Base-by-base conservation (phyloP, 1,140 invertebrate genomes). In the Helicoverpa armigera region DNA sequence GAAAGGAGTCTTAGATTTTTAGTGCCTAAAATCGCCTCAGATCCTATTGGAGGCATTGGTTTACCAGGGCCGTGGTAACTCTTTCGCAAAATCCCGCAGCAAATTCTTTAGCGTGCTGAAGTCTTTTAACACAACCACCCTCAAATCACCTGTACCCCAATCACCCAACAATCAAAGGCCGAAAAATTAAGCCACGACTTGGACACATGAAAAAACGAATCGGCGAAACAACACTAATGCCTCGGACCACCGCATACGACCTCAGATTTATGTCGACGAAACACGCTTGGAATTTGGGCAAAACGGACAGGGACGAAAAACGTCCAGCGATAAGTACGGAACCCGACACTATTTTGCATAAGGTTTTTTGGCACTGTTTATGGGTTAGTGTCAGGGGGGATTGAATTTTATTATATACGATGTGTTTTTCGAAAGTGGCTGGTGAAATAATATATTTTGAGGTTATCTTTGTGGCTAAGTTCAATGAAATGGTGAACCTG, bases 341-440 rank as follows among this genome's bases (percentile, higher is more conserved):
- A 74, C 63, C 76, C 76, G 65, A 50, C 65, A 69, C 51, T 79
- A 70, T 53, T 79, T 79, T 79, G 65, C 76, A 79, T 79, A 79
- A 79, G 76, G 65, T 79, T 79, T 79, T 79, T 70, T 56, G 54
- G 53, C 63, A 58, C 76, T 70, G 63, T 79, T 79, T 79, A 79
- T 79, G 65, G 76, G 76, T 79, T 50, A 48, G n/a, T 79, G 76
- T 79, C 76, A 79, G 61, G 29, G 12, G 31, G 65, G 53, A 79
- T 79, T 70, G 76, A 70, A 79, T 79, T 79, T 79, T 79, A 79
- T 79, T 79, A 70, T 79, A 79, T 77, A 77, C 75, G 75, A 77
- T 67, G 61, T 53, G 23, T 76, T 63, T 76, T 77, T 67, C 50
- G 75, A 29, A 65, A 65, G 61, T 67, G 43, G 29, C 2, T 29